Percentiles rank a stretch among this genome's conserved stretches.
Conservation (phyloP, 1,140 invertebrate genomes). For the Micrasema minimum region DNA sequence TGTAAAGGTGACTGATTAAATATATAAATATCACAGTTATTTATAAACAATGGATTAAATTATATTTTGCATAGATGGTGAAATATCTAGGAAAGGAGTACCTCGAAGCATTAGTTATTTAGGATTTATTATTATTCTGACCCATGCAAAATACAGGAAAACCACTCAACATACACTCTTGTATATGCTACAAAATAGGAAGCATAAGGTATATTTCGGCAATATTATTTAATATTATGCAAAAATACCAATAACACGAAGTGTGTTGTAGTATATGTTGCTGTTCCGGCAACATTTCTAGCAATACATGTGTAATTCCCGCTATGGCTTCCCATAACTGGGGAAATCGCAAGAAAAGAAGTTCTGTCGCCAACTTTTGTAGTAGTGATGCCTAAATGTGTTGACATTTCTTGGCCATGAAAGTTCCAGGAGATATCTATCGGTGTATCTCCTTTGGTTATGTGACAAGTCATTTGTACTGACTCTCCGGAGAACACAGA, state of each 20-base stretch:
- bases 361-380: conserved; percentile 78
- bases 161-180: neutral
- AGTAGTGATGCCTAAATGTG: conserved; percentile 58
- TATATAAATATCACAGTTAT: no score
- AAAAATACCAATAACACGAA: conserved; percentile 76
- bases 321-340: conserved; percentile 65
- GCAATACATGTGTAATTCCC: conserved; percentile 74
- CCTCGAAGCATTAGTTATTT: no score
- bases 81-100: no score
- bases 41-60: no score
- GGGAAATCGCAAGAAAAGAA: conserved; percentile 69
- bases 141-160: conserved; percentile 19
- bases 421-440: conserved; percentile 78
- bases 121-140: neutral
- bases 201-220: conserved; percentile 52
- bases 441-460: conserved; percentile 79
- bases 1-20: conserved; percentile 9
- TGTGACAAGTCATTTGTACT: conserved; percentile 78
- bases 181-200: conserved; percentile 44
- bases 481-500: conserved; percentile 77
- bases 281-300: conserved; percentile 75
- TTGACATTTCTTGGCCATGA: conserved; percentile 69
- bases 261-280: conserved; percentile 72
- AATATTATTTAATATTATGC: conserved; percentile 34
- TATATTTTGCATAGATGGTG: neutral